These are phyloP conservation scores for Gorsachius magnificus DNA, from an alignment of 2,797 vertebrate species.

Conservation along the genomic window DNA sequence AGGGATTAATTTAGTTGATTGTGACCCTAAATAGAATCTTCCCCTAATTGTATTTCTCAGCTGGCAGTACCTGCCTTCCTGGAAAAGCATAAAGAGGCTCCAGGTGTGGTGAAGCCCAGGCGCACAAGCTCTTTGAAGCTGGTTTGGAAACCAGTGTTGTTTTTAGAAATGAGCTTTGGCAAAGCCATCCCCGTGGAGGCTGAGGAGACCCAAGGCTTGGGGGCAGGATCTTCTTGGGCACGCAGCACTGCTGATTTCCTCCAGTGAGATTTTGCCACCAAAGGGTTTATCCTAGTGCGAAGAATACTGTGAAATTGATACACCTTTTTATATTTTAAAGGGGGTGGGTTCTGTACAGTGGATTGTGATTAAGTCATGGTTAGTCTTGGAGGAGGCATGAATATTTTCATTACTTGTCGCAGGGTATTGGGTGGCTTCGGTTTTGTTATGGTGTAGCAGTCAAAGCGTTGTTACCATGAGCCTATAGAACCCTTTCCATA, in stretches of 20 bases:
- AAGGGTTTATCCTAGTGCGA: not conserved
- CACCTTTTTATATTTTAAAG: not conserved
- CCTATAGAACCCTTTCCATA: constrained; percentile 18
- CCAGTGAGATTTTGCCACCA: not conserved
- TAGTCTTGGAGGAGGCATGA: constrained; percentile 19
- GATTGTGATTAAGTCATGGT: constrained; percentile 19
- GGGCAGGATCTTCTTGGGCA: not conserved
- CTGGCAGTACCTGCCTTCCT: constrained; percentile 21
- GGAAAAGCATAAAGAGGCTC: constrained; percentile 2
- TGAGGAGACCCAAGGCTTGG: not conserved
- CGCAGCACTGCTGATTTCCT: not conserved
- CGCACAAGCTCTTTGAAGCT: not conserved
- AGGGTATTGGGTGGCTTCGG: not conserved
- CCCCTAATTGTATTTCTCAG: not conserved
- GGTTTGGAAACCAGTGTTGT: not conserved
- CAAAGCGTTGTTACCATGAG: not conserved
- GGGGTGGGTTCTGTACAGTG: not conserved
- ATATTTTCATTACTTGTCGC: not conserved
- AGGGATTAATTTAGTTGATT: not conserved
- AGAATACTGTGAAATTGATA: not conserved
- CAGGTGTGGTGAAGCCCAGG: not conserved
- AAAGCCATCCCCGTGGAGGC: not conserved
- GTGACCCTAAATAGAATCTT: not conserved
- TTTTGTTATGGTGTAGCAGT: not conserved
- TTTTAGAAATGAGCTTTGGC: not conserved